Evolutionary conservation across 2,113 vertebrate species (phyloP), one percentile per base, ranked within the genome.

Genomic region (Chloropsis cyanopogon): DNA sequence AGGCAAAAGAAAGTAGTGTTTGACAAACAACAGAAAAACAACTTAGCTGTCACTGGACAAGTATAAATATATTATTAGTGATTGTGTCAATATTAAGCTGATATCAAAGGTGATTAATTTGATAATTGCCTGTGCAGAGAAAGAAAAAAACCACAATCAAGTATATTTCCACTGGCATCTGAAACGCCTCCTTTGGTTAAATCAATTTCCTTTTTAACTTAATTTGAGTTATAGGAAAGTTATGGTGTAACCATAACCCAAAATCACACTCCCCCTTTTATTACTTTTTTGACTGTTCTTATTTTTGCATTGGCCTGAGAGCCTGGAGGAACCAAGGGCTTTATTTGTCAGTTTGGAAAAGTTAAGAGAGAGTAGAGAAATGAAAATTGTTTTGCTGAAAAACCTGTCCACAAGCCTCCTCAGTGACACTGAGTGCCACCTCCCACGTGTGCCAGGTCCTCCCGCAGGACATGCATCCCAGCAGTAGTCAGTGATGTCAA

Each of bases 71-170:
- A 70, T 83, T 54, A 70, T 83, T 25, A 83, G 76, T 28, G 75
- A 90, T 29, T 64, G 20, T 73, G 79, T 64, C 78, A 88, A 90
- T 93, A 86, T 66, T 65, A 95, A 70, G 64, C 47, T 92, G 56
- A 31, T 94, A 93, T 70, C 90, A 66, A 86, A 81, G 68, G 56
- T 59, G n/a, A 82, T 90, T 92, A 86, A 95, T 94, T 92, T 92
- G 82, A 73, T 88, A 90, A 95, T 94, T 93, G 86, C 61, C 76
- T 66, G n/a, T 37, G n/a, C 68, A 56, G 64, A 52, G 56, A 88
- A 88, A 79, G 24, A 20, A 87, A 81, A 46, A 49, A 19, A 6
- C 1, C 49, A 72, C 86, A 79, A 80, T 61, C 79, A 73, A 91
- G 41, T 52, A 75, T 83, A n/a, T 83, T 70, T 82, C 68, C 85